Evolutionary conservation across 53 echinoderm and acorn worm species (phyloP), one percentile per base, ranked within the genome.

Genomic region (Echinarachnius parma): DNA sequence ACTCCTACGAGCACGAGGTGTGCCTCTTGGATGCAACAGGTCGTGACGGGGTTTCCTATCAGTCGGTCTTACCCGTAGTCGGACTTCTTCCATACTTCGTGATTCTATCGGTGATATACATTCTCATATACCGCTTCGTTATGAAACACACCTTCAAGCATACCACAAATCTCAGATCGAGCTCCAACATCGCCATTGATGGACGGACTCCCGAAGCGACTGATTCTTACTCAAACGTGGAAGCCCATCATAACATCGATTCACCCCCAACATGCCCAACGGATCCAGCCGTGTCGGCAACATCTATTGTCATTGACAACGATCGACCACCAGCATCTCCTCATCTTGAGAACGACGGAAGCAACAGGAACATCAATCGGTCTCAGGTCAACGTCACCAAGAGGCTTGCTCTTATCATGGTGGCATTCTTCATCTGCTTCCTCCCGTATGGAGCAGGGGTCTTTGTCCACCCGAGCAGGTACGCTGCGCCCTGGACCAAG

Each of bases 341-440:
- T 22, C 23, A 0, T 15, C 24, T 19, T 22, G 27, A 27, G 14
- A 33, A 42, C 44, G 19, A 42, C 3, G 9, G 11, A 3, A 23
- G 15, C 9, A 37, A 35, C 36, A 42, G 36, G 0, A 44, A 24
- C 63, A 44, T 25, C 63, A 62, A 42, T 26, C 63, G 7, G 39
- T 39, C 39, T 13, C 7, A 39, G 39, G 13, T 9, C 39, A 39
- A 39, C 30, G 82, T 92, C 16, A 92, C 92, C 25, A 89, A 88
- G 39, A 81, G 89, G 34, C 80, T 92, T 4, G 89, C 89, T 37
- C 84, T 89, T 58, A 85, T 92, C 28, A 82, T 92, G n/a, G 77
- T 81, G 9, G 88, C 79, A 26, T 92, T 88, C 71, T 75, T 85
- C 80, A 32, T 85, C 54, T 92, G 88, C 52, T 85, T 82, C 52